A percentile compares a stretch with the other conserved stretches of the same genome.
Evolutionary conservation across 2,113 vertebrate genomes (phyloP).

Genomic region (Rhegmatorhina hoffmannsi): DNA sequence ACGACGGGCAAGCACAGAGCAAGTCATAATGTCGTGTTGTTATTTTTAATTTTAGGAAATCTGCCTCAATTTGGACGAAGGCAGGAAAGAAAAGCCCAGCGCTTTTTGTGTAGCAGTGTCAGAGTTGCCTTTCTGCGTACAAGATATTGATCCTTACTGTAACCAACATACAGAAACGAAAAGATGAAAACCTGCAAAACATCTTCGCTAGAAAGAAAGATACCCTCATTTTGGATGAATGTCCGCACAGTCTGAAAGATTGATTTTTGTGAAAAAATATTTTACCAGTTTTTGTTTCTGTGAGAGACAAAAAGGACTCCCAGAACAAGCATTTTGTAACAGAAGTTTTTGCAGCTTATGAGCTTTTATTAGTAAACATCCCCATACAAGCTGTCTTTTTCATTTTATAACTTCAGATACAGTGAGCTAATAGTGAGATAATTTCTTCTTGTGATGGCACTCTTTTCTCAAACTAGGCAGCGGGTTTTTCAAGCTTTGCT

Average conservation of each 20-base stretch:
- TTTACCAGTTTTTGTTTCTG: accelerated
- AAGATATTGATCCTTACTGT: background rate
- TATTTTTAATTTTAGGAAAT: conserved; percentile 12
- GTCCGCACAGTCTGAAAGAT: background rate
- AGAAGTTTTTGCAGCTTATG: background rate
- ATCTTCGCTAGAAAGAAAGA: background rate
- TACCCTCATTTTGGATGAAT: background rate
- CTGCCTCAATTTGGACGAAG: background rate
- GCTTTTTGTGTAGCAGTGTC: background rate
- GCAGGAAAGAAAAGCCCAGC: background rate
- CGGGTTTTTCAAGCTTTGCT: conserved; percentile 55
- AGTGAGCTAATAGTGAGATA: background rate
- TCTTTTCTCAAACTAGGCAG: conserved; percentile 11
- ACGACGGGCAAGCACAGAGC: background rate
- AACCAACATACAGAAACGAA: background rate
- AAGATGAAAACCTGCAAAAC: background rate
- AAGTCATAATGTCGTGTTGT: background rate
- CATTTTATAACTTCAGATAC: background rate
- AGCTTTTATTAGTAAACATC: background rate
- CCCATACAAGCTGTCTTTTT: background rate
- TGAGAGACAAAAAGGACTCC: background rate
- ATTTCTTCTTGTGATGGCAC: conserved; percentile 55
- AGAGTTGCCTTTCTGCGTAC: accelerated
- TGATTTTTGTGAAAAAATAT: background rate
- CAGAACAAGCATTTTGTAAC: background rate